A percentile compares a stretch with the other conserved stretches of the same genome.
These are phyloP conservation scores for Calidris pygmaea DNA, from an alignment of 2,113 vertebrate genomes.

Conservation along the genomic window DNA sequence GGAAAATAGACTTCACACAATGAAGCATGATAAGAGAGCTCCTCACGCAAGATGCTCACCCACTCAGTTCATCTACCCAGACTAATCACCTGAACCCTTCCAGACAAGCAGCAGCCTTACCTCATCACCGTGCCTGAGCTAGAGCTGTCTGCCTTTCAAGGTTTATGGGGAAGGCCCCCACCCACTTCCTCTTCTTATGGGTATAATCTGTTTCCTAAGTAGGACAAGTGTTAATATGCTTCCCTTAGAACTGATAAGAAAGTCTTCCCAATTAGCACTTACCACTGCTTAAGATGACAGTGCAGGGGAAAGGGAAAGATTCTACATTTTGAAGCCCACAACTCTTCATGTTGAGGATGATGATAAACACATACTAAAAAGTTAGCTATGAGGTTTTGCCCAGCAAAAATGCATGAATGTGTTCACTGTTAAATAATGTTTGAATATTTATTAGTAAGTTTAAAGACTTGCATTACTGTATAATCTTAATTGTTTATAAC, in stretches of 20 bases:
- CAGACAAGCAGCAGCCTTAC: not conserved
- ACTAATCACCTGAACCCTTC: not conserved
- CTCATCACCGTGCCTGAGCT: not conserved
- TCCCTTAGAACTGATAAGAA: not conserved
- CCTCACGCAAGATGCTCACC: not conserved
- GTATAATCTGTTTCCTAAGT: not conserved
- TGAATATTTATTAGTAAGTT: not conserved
- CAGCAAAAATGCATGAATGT: not conserved
- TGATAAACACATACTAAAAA: not conserved
- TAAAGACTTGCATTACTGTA: not conserved
- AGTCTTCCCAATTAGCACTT: not conserved
- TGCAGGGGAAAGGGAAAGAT: not conserved
- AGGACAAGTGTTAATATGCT: not conserved
- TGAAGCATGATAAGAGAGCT: not conserved
- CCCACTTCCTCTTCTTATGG: not conserved
- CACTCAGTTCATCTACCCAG: not conserved
- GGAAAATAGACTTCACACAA: fast-evolving
- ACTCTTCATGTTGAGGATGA: not conserved
- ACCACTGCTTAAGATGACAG: not conserved
- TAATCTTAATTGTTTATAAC: not conserved
- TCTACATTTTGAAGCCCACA: not conserved
- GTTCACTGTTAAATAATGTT: not conserved
- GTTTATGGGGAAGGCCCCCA: not conserved
- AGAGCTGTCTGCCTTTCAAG: not conserved
- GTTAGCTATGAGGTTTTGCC: not conserved